phyloP scores from a whole-genome alignment of 2,797 vertebrate genomes.

The Mareca strepera region DNA sequence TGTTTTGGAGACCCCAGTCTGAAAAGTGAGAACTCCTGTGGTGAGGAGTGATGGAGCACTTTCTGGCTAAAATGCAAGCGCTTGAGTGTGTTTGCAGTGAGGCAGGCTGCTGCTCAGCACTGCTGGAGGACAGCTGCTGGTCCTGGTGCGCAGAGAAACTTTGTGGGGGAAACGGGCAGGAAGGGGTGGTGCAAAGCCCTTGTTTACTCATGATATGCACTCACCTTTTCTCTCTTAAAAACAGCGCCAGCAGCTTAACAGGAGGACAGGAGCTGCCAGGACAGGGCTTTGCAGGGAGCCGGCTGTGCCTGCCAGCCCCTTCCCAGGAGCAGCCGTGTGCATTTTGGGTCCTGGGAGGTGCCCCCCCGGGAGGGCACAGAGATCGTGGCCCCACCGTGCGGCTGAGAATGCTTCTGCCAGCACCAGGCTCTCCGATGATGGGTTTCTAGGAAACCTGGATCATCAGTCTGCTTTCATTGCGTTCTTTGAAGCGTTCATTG shows the following conservation, averaged over 20 bases:
- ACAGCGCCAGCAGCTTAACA: neutral
- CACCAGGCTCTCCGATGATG: rapidly evolving
- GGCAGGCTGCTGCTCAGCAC: neutral
- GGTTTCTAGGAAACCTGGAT: neutral
- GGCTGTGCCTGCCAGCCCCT: rapidly evolving
- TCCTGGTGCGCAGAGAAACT: neutral
- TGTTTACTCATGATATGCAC: rapidly evolving
- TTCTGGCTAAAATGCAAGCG: neutral
- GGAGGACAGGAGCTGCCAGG: neutral
- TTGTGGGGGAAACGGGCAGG: neutral
- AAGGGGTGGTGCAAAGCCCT: neutral
- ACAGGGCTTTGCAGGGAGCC: neutral
- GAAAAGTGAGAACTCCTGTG: neutral
- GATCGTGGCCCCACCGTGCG: rapidly evolving
- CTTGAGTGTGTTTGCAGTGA: neutral
- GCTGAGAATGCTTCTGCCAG: rapidly evolving
- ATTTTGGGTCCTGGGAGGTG: rapidly evolving
- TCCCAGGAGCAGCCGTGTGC: rapidly evolving
- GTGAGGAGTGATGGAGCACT: neutral
- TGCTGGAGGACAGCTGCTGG: neutral
- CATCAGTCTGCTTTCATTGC: rapidly evolving
- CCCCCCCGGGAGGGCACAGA: rapidly evolving
- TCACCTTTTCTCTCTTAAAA: neutral
- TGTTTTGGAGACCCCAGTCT: neutral
- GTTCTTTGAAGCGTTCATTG: neutral